A percentile compares a stretch with the other conserved stretches of the same genome.
Evolutionary conservation across 1,140 invertebrate genomes (phyloP).

Genomic region (Spodoptera litura): DNA sequence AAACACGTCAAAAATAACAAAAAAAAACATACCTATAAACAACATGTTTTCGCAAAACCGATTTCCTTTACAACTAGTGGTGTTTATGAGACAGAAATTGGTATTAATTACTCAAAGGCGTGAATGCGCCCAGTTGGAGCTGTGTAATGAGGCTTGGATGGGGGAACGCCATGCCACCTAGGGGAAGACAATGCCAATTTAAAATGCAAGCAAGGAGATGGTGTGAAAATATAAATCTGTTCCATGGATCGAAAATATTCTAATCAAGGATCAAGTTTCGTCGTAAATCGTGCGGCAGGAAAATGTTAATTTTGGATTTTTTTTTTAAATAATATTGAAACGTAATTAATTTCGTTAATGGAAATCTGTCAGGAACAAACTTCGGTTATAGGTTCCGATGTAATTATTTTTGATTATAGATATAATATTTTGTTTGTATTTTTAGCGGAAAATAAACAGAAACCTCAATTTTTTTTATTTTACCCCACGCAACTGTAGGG

Average conservation of each 20-base stretch:
- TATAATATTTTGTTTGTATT: too few species aligned
- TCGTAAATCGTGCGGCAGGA: too few species aligned
- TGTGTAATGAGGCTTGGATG: conserved; percentile 38
- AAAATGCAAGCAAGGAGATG: neutral
- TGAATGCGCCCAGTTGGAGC: conserved; percentile 39
- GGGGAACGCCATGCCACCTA: neutral
- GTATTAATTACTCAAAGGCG: conserved; percentile 50
- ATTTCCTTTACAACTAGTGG: neutral
- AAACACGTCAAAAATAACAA: neutral
- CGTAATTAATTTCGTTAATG: conserved; percentile 28
- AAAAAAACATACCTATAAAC: neutral
- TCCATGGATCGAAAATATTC: too few species aligned
- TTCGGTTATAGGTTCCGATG: neutral
- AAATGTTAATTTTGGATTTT: conserved; percentile 3
- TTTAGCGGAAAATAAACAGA: too few species aligned
- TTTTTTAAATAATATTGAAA: neutral
- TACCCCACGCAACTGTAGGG: too few species aligned
- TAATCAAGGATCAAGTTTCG: too few species aligned
- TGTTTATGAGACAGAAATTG: conserved; percentile 17
- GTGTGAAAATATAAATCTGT: neutral
- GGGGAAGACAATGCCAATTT: conserved; percentile 16
- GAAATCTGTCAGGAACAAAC: conserved; percentile 5
- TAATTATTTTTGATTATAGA: too few species aligned
- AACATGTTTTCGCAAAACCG: neutral
- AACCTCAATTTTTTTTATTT: too few species aligned